Evolutionary conservation across 2,797 vertebrate genomes (phyloP), one percentile per base, ranked within the genome.

Genomic region (Chelmon rostratus): DNA sequence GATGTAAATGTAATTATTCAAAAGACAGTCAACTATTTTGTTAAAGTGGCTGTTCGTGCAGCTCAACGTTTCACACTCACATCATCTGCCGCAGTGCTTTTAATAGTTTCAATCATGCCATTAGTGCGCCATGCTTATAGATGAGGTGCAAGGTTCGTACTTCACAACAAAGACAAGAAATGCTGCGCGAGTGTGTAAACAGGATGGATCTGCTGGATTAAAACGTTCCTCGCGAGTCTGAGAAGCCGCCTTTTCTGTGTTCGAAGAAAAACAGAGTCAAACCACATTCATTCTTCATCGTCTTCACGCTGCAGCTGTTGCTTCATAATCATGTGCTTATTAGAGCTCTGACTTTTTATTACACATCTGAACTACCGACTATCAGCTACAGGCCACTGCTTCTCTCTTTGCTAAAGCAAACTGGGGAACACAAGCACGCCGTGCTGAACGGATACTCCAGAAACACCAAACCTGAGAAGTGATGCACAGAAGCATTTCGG

Each of bases 1-100:
- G 78, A 67, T 68, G 57, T 73, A 83, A 88, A 83, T 73, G 69
- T 79, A 89, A 91, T 91, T 89, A 92, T 92, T 91, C 86, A 76
- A 86, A 81, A 89, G 73, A 73, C 85, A 78, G 76, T 84, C 56
- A 58, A 78, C 78, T 66, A 71, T 84, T 83, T 85, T 78, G 84
- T 89, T 79, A 68, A 76, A 81, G 80, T 78, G 78, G 65, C 75
- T 85, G 81, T 83, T 84, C 67, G 80, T 73, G 28, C 50, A 83
- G 68, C 72, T 75, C 81, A 86, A 90, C 89, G 86, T 86, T 89
- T 89, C 72, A 81, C 66, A 79, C 80, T 82, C 70, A 53, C 59
- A 81, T 75, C 78, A 86, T 89, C 75, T 81, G 76, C 81, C 84
- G 80, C 72, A 23, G 44, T 10, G 73, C 63, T 85, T 73, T 79